phyloP scores from a whole-genome alignment of 2,888 invertebrate species.

The Drosophila flavopinicola region DNA sequence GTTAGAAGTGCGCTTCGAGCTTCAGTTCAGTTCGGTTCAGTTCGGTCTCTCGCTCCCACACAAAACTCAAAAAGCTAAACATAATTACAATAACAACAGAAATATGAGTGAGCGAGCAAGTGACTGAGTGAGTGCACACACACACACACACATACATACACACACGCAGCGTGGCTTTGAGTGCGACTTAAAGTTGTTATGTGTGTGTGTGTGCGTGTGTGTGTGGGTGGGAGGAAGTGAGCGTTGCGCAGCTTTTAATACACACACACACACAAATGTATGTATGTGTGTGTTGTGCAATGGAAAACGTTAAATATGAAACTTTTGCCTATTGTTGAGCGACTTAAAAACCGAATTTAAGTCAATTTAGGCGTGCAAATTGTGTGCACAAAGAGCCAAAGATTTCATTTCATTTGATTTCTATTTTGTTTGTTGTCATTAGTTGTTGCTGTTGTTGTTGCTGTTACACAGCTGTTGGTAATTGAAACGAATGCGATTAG shows the following conservation, averaged over 20 bases:
- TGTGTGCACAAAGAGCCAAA: slow-evolving; percentile 30
- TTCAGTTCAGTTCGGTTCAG: too few species aligned
- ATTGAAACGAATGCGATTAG: slow-evolving; percentile 82
- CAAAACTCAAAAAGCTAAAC: slow-evolving; percentile 24
- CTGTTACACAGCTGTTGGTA: slow-evolving; percentile 49
- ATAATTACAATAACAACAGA: slow-evolving; percentile 47
- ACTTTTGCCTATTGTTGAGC: slow-evolving; percentile 61
- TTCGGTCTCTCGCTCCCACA: slow-evolving; percentile 41
- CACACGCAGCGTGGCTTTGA: slow-evolving; percentile 28
- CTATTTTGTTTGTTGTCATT: slow-evolving; percentile 35
- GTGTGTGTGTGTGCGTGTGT: slow-evolving; percentile 3
- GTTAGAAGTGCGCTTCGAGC: slow-evolving; percentile 54
- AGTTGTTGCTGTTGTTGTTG: slow-evolving; percentile 28
- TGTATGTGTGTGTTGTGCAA: slow-evolving; percentile 24
- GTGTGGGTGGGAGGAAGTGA: slow-evolving; percentile 49
- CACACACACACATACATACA: slow-evolving; percentile 31
- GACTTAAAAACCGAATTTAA: slow-evolving; percentile 62
- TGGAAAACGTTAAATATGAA: slow-evolving; percentile 39
- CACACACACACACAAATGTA: slow-evolving; percentile 7
- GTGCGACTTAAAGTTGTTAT: slow-evolving; percentile 39
- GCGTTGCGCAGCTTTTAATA: slow-evolving; percentile 30
- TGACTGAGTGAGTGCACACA: background rate
- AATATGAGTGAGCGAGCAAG: slow-evolving; percentile 27
- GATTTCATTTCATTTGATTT: slow-evolving; percentile 41
- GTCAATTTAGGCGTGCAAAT: slow-evolving; percentile 64